Conservation (phyloP, 2,797 vertebrate species). For the Tenualosa ilisha region DNA sequence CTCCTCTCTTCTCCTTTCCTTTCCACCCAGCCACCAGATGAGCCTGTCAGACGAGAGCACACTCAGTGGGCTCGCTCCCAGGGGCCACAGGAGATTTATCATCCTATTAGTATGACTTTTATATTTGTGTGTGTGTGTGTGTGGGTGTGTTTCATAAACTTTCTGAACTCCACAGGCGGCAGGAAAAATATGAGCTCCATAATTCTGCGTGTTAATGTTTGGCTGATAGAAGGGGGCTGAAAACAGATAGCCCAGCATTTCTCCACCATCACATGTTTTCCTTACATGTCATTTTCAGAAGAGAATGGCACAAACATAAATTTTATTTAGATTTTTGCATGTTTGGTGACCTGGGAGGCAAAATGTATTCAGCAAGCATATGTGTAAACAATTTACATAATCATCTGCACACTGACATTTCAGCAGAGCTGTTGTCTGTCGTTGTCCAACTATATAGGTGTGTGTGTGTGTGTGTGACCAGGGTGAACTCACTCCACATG, state of each 20-base stretch:
- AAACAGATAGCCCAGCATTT: background rate
- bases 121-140: slow-evolving; percentile 15
- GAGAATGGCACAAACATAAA: background rate
- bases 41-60: slow-evolving; percentile 16
- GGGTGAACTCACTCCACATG: background rate
- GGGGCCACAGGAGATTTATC: slow-evolving; percentile 31
- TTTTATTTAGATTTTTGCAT: background rate
- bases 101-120: slow-evolving; percentile 23
- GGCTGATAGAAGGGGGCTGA: background rate
- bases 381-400: background rate
- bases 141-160: background rate
- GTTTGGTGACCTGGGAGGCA: background rate
- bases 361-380: background rate
- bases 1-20: background rate
- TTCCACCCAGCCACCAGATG: slow-evolving; percentile 25
- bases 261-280: background rate
- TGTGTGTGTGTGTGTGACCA: background rate
- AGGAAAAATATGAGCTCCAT: background rate
- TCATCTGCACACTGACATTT: background rate
- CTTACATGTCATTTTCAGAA: background rate
- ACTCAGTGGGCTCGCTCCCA: background rate
- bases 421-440: background rate
- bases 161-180: background rate
- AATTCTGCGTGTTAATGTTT: slow-evolving; percentile 4
- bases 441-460: background rate